A percentile compares a stretch with the other conserved stretches of the same genome.
These are phyloP conservation scores for Sminthurides aquaticus DNA, from an alignment of 2,888 invertebrate species.

Conservation along the genomic window DNA sequence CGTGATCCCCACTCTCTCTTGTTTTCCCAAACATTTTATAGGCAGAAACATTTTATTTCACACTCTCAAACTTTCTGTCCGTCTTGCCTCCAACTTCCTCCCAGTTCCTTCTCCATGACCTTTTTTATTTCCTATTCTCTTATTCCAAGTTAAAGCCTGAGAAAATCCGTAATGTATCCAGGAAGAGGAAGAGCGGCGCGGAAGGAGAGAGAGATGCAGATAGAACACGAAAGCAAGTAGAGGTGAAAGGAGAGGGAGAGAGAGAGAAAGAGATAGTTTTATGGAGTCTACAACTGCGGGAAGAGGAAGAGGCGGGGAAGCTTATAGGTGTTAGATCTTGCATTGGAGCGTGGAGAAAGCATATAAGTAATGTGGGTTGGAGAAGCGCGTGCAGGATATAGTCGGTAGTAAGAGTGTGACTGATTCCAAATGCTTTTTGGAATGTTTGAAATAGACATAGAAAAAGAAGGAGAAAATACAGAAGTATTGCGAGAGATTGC, in stretches of 20 bases:
- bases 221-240: too few species aligned
- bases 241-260: too few species aligned
- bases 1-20: conserved; percentile 1
- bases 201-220: conserved; percentile 2
- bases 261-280: too few species aligned
- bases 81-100: conserved; percentile 12
- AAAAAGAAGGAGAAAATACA: not conserved
- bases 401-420: too few species aligned
- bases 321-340: too few species aligned
- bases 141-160: not conserved
- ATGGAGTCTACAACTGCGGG: too few species aligned
- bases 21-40: not conserved
- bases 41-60: conserved; percentile 14
- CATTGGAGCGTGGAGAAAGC: too few species aligned
- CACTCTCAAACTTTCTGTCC: conserved; percentile 6
- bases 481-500: not conserved
- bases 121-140: conserved; percentile 7
- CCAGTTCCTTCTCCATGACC: conserved; percentile 18
- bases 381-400: too few species aligned
- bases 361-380: too few species aligned
- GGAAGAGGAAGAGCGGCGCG: too few species aligned
- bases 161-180: not conserved
- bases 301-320: too few species aligned
- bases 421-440: not conserved
- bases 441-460: not conserved